Conservation (phyloP, 2,888 invertebrate species). For the Ophion slaviceki region DNA sequence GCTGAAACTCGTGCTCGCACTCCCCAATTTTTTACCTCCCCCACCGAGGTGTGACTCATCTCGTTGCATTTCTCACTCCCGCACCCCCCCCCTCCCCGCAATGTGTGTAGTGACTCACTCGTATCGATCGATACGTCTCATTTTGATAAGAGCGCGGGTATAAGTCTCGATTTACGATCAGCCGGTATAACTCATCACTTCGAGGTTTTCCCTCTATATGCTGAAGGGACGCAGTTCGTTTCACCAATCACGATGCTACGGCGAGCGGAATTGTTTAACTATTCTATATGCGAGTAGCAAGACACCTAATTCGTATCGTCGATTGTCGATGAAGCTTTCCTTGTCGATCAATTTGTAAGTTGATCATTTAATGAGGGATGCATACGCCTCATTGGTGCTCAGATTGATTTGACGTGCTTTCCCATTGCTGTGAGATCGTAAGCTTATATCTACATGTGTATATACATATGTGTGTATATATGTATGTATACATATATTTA, state of each 20-base stretch:
- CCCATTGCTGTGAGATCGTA: background rate
- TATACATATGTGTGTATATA: background rate
- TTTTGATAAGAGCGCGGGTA: background rate
- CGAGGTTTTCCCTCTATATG: no score
- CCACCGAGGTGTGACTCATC: constrained; percentile 15
- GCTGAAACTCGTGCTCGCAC: background rate
- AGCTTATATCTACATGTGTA: background rate
- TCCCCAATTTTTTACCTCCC: background rate
- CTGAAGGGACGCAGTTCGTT: background rate
- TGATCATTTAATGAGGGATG: constrained; percentile 77
- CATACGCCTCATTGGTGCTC: constrained; percentile 75
- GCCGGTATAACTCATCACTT: background rate
- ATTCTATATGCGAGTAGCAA: background rate
- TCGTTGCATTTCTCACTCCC: constrained; percentile 9
- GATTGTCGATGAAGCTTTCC: constrained; percentile 21
- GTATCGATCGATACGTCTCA: background rate
- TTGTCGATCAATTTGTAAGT: constrained; percentile 69
- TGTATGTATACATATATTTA: background rate
- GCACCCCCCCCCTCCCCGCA: background rate
- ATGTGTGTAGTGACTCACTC: constrained; percentile 13
- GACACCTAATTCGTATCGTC: background rate
- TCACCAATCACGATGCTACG: background rate
- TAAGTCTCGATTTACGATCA: background rate
- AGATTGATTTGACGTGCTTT: constrained; percentile 1
- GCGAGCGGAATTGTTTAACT: background rate